Conservation (phyloP, 1,140 invertebrate species). For the Zaprionus nigranus region DNA sequence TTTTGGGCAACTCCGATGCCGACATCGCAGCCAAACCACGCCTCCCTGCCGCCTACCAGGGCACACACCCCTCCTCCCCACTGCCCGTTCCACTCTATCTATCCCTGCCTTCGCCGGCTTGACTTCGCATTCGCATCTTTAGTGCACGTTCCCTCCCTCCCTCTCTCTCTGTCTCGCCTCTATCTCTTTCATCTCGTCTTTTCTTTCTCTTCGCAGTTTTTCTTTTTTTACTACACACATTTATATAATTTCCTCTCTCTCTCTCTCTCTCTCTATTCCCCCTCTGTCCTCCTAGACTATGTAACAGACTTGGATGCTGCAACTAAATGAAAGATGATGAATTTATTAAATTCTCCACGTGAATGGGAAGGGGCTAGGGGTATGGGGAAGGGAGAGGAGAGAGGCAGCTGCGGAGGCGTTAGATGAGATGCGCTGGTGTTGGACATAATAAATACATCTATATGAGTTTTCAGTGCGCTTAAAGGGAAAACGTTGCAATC, state of each 20-base stretch:
- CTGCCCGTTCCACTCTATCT: too few species aligned
- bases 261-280: not conserved
- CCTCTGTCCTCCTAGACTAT: not conserved
- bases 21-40: slow-evolving; percentile 24
- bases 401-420: not conserved
- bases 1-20: slow-evolving; percentile 44
- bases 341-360: slow-evolving; percentile 73
- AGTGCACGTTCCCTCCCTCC: slow-evolving; percentile 15
- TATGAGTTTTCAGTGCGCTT: slow-evolving; percentile 21
- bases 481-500: slow-evolving; percentile 18
- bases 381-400: not conserved
- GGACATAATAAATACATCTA: slow-evolving; percentile 37
- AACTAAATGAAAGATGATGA: slow-evolving; percentile 79
- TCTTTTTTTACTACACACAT: slow-evolving; percentile 38
- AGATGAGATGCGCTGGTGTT: slow-evolving; percentile 5
- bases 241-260: slow-evolving; percentile 51
- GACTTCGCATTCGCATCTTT: slow-evolving; percentile 37
- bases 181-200: slow-evolving; percentile 24
- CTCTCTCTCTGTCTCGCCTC: slow-evolving; percentile 5
- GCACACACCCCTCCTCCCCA: not conserved
- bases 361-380: not conserved
- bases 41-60: slow-evolving; percentile 13
- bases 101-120: not conserved
- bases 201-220: slow-evolving; percentile 25
- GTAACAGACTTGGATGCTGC: slow-evolving; percentile 58